Evolutionary conservation across 2,888 invertebrate genomes (phyloP).

Genomic region (Syrphus vitripennis): DNA sequence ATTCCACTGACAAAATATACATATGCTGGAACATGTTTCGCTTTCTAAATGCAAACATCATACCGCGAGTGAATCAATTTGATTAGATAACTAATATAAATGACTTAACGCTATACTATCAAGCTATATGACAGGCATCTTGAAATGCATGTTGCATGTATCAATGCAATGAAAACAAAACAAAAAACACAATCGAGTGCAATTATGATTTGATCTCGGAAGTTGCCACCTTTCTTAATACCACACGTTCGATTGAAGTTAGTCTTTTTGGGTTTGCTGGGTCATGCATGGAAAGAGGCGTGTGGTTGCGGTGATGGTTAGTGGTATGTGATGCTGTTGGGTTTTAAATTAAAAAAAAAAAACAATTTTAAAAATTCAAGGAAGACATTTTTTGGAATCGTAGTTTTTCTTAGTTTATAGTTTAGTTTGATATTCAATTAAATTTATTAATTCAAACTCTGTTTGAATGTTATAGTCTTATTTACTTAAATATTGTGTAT

Average conservation of each 20-base stretch:
- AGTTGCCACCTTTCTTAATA: slow-evolving; percentile 26
- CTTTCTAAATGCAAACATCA: slow-evolving; percentile 63
- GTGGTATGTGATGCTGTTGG: no score
- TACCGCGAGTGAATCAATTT: slow-evolving; percentile 32
- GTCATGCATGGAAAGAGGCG: slow-evolving; percentile 41
- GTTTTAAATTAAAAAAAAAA: neutral
- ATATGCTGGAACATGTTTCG: slow-evolving; percentile 51
- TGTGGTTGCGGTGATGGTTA: neutral
- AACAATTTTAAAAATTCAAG: neutral
- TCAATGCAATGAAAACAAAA: neutral
- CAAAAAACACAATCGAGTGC: slow-evolving; percentile 22
- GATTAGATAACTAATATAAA: slow-evolving; percentile 51
- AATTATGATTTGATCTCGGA: slow-evolving; percentile 45
- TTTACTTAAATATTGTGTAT: no score
- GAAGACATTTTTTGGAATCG: no score
- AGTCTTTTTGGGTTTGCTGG: slow-evolving; percentile 9
- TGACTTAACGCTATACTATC: slow-evolving; percentile 28
- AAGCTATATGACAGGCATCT: slow-evolving; percentile 9
- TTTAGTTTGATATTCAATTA: no score
- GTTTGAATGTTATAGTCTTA: no score
- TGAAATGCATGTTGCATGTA: neutral
- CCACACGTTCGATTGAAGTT: slow-evolving; percentile 19
- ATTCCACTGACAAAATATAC: slow-evolving; percentile 21
- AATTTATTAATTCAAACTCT: no score
- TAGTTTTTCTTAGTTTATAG: no score